These are phyloP conservation scores for Eulemur macaco DNA, from an alignment of 2,113 vertebrate species.

Conservation along the genomic window DNA sequence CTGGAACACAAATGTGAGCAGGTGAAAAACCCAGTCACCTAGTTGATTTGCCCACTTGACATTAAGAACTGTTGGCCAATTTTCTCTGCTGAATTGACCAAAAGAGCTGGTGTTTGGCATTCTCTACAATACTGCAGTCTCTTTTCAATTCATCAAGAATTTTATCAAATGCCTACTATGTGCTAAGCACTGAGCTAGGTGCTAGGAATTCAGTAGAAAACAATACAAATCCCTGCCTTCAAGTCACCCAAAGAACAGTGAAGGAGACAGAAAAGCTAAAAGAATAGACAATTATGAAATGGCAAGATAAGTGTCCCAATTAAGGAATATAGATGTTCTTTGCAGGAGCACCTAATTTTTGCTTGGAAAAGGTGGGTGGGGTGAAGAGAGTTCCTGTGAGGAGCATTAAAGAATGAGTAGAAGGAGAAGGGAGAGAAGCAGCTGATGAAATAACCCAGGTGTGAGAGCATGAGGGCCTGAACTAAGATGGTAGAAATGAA, in stretches of 20 bases:
- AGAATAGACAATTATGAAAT: background rate
- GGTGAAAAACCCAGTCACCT: background rate
- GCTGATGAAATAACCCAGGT: background rate
- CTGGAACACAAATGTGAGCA: background rate
- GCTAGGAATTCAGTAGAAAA: background rate
- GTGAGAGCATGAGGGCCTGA: background rate
- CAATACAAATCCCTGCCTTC: background rate
- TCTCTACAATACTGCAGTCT: background rate
- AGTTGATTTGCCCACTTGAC: constrained; percentile 7
- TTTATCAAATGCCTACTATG: constrained; percentile 12
- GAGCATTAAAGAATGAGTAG: background rate
- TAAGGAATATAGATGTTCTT: background rate
- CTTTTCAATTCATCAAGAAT: background rate
- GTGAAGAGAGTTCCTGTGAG: background rate
- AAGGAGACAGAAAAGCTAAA: background rate
- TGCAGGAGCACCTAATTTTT: background rate
- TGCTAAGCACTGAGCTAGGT: background rate
- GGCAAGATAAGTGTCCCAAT: background rate
- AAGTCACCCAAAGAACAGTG: background rate
- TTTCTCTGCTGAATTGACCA: background rate
- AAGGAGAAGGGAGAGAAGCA: background rate
- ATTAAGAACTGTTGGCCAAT: background rate
- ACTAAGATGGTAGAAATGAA: background rate
- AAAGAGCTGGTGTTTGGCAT: constrained; percentile 7
- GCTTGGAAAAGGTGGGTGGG: background rate